A percentile compares a stretch with the other conserved stretches of the same genome.
Evolutionary conservation across 2,113 vertebrate species (phyloP).

Genomic region (Lophochroa leadbeateri): DNA sequence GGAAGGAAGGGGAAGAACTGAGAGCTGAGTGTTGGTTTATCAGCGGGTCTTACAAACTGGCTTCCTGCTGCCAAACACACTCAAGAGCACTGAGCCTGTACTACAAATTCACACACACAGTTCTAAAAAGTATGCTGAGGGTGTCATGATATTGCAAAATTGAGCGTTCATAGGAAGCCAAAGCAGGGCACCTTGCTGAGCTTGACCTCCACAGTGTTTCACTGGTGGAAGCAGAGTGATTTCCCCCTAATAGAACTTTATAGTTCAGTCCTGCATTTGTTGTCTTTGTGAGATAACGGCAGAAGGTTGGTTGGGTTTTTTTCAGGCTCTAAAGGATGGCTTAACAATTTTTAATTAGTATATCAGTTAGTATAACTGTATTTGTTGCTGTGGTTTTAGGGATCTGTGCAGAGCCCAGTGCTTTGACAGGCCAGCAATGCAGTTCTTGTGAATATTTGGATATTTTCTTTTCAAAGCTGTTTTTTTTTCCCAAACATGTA

Average conservation of each 20-base stretch:
- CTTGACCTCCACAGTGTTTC: background rate
- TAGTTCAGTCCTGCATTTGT: background rate
- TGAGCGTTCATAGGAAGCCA: background rate
- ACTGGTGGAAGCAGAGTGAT: background rate
- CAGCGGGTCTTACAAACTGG: background rate
- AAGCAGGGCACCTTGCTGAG: background rate
- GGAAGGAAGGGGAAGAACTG: background rate
- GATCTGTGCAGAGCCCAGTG: background rate
- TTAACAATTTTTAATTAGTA: background rate
- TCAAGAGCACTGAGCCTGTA: background rate
- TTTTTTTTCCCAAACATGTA: background rate
- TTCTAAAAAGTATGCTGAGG: accelerated
- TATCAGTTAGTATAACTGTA: background rate
- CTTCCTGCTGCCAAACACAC: background rate
- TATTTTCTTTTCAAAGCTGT: background rate
- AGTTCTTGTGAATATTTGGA: background rate
- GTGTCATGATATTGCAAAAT: background rate
- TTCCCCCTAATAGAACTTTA: background rate
- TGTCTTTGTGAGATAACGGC: background rate
- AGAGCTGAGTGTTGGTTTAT: background rate
- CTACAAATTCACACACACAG: background rate
- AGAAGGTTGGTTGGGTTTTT: background rate
- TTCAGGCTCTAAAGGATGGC: background rate
- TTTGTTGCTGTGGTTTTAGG: background rate
- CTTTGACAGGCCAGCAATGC: background rate